These are phyloP conservation scores for Sphaerodactylus townsendi DNA, from an alignment of 2,113 vertebrate species.

Conservation along the genomic window DNA sequence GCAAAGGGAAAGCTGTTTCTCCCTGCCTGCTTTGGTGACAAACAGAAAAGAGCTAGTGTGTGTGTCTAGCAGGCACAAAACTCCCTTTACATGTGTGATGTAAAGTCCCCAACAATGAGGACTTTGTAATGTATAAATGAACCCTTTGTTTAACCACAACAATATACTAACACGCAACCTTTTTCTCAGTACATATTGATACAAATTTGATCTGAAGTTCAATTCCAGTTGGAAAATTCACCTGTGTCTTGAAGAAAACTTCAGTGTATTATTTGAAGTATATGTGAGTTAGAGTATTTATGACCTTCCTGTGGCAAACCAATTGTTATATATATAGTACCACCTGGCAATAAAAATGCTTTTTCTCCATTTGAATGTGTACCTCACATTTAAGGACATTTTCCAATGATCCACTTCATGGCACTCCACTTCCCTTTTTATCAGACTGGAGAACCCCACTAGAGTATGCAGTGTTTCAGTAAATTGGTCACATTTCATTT, in stretches of 20 bases:
- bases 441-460: background rate
- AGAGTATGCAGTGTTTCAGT: background rate
- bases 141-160: no score
- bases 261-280: background rate
- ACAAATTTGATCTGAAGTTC: background rate
- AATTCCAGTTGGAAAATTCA: conserved; percentile 2
- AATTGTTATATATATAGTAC: background rate
- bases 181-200: background rate
- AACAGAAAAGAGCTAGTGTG: no score
- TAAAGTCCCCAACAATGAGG: no score
- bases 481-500: background rate
- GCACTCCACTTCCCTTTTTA: background rate
- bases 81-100: no score
- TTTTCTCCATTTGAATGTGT: background rate
- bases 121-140: no score
- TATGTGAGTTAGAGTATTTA: background rate
- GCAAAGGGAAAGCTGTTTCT: no score
- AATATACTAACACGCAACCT: background rate
- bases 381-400: background rate
- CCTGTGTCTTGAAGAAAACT: background rate
- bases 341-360: background rate
- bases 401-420: background rate
- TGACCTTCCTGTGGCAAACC: background rate
- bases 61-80: no score
- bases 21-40: no score